Conservation (phyloP, 2,113 vertebrate species). For the Larimichthys crocea region DNA sequence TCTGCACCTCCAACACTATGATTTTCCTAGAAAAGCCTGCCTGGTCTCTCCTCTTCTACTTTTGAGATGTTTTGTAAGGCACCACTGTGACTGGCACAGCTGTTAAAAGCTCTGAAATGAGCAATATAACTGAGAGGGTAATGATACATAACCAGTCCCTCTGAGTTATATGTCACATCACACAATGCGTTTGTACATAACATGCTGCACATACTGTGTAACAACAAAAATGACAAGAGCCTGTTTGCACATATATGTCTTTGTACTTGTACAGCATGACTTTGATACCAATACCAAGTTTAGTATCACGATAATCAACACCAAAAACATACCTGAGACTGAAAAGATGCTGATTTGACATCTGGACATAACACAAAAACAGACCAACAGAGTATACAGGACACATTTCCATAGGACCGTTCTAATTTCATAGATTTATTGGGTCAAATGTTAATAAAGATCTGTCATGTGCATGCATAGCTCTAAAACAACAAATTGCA, state of each 20-base stretch:
- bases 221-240: background rate
- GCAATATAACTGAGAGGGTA: slow-evolving; percentile 7
- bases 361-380: too few relatives aligned
- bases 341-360: too few relatives aligned
- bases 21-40: background rate
- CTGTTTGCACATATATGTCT: background rate
- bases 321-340: too few relatives aligned
- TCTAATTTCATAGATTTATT: too few relatives aligned
- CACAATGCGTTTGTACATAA: slow-evolving; percentile 1
- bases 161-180: background rate
- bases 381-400: too few relatives aligned
- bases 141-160: slow-evolving; percentile 6
- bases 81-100: slow-evolving; percentile 5
- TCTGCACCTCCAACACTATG: background rate
- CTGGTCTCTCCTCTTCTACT: background rate
- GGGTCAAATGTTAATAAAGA: too few relatives aligned
- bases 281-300: too few relatives aligned
- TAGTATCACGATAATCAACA: too few relatives aligned
- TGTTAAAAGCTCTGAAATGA: slow-evolving; percentile 10
- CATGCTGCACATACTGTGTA: background rate
- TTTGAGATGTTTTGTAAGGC: background rate
- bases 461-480: too few relatives aligned
- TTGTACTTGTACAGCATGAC: too few relatives aligned
- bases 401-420: too few relatives aligned
- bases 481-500: too few relatives aligned